These are phyloP conservation scores for Ophonus ardosiacus DNA, from an alignment of 2,888 invertebrate genomes.

Conservation along the genomic window DNA sequence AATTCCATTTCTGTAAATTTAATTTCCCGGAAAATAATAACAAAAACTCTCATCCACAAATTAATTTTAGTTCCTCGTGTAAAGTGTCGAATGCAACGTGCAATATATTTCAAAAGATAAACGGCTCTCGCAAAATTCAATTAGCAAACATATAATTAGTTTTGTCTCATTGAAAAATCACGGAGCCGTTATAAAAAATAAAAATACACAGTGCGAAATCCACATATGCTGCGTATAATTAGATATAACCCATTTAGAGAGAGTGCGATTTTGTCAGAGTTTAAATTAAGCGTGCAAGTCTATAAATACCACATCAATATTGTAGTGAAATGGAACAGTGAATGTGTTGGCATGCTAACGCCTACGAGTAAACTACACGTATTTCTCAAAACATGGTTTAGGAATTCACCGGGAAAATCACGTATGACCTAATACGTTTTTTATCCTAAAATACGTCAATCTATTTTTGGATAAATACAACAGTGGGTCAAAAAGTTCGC, in stretches of 20 bases:
- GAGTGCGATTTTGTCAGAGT: conserved; percentile 25
- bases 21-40: neutral
- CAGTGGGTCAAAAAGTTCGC: no score
- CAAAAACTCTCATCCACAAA: neutral
- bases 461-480: neutral
- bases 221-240: conserved; percentile 9
- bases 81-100: neutral
- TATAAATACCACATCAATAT: conserved; percentile 39
- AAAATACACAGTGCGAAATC: conserved; percentile 8
- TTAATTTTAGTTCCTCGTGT: neutral
- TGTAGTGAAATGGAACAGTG: conserved; percentile 8
- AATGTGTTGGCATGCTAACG: neutral
- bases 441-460: neutral
- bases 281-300: conserved; percentile 30
- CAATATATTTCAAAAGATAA: neutral
- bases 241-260: conserved; percentile 39
- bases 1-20: neutral
- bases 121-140: neutral
- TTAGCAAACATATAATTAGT: neutral
- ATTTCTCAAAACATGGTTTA: neutral
- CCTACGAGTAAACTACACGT: neutral
- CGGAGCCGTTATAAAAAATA: conserved; percentile 19
- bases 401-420: neutral
- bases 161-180: conserved; percentile 10
- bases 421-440: neutral